Evolutionary conservation across 2,888 invertebrate genomes (phyloP), one percentile per base, ranked within the genome.

Genomic region (Brachylomia viminalis): DNA sequence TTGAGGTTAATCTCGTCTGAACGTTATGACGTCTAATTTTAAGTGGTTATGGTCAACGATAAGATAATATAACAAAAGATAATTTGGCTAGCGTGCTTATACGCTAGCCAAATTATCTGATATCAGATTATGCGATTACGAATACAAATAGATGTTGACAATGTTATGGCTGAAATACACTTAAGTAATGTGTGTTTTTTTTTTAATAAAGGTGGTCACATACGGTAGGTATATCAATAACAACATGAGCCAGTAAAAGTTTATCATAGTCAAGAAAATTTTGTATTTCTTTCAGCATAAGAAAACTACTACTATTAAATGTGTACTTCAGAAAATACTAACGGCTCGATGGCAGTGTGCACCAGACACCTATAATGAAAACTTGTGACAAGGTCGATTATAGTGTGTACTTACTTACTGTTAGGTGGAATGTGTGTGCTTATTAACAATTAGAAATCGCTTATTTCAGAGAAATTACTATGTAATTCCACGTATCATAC

Each of bases 321-420:
- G 17, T 42, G 23, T n/a, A 33, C 54, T 75, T 75, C 10, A 75
- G 33, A 75, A 75, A 8, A 76, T 47, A 27, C 15, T 45, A 47
- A 27, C 33, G 45, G 17, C 20, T 45, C 33, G 20, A 2, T 27
- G 4, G 23, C 27, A 33, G 23, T 58, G 58, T 45, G 27, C 23
- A 54, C 23, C 1, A 2, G 47, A 17, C 7, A 56, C 45, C 20
- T 27, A 56, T 47, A 13, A 33, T 15, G 20, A 52, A 65, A 77
- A 30, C 1, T 33, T 20, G 17, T 52, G 0, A 11, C 10, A 23
- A n/a, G 23, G n/a, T 42, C 17, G 7, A 33, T 54, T 17, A 13
- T 13, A 42, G 10, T n/a, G 1, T 42, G 1, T 33, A 38, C 5
- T 4, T 56, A 38, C 10, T 1, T 8, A 13, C 10, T 30, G 17